Conservation (phyloP, 2,888 invertebrate species). For the Myopa tessellatipennis region DNA sequence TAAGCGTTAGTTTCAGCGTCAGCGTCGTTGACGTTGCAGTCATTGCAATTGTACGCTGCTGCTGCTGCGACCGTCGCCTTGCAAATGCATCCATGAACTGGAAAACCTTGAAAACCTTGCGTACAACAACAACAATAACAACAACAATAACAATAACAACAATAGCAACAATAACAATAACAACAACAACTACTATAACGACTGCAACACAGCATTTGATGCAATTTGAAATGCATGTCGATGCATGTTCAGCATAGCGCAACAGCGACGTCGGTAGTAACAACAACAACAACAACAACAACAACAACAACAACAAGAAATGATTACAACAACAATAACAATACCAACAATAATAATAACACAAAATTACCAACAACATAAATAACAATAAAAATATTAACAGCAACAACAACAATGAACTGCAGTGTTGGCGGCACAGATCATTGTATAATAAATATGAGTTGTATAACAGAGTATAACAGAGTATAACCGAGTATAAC, state of each 20-base stretch:
- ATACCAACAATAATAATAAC: no score
- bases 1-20: neutral
- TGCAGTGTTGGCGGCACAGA: no score
- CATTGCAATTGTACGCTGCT: neutral
- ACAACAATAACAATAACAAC: no score
- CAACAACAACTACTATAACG: constrained; percentile 41
- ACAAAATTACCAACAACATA: no score
- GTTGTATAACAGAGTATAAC: neutral
- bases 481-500: neutral
- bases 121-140: constrained; percentile 4
- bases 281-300: constrained; percentile 10
- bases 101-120: constrained; percentile 65
- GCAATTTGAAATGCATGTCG: constrained; percentile 34
- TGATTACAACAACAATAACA: neutral
- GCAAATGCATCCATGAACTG: constrained; percentile 63
- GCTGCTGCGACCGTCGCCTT: constrained; percentile 29
- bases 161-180: constrained; percentile 32
- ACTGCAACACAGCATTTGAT: constrained; percentile 19
- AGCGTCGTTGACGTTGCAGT: neutral
- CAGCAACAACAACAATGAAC: no score
- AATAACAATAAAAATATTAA: neutral
- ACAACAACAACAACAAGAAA: neutral
- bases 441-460: no score
- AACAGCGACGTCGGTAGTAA: constrained; percentile 6
- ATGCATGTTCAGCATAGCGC: neutral